Percentiles rank a stretch among this genome's conserved stretches.
Conservation (phyloP, 2,888 invertebrate species). For the Philonicus albiceps region DNA sequence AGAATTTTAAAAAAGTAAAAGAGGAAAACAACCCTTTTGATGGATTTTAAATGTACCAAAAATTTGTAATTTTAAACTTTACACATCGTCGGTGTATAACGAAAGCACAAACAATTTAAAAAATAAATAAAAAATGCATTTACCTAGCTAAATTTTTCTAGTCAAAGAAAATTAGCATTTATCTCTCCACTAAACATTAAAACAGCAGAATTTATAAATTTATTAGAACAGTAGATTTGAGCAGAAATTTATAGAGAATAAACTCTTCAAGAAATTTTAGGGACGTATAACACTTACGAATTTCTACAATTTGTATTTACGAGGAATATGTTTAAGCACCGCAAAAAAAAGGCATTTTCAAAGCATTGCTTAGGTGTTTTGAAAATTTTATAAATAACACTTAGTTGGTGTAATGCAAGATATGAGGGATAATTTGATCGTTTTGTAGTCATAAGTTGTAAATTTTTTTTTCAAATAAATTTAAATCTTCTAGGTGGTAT, state of each 20-base stretch:
- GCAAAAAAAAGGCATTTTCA: no score
- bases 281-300: not conserved
- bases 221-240: not conserved
- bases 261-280: not conserved
- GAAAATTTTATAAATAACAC: not conserved
- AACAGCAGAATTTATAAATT: not conserved
- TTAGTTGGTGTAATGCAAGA: conserved; percentile 9
- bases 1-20: not conserved
- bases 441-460: conserved; percentile 30
- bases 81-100: not conserved
- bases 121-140: not conserved
- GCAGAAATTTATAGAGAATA: not conserved
- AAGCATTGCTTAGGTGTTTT: not conserved
- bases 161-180: not conserved
- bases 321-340: not conserved
- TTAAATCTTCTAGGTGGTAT: conserved; percentile 4
- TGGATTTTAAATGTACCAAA: not conserved
- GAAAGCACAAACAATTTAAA: not conserved
- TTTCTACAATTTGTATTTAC: conserved; percentile 20
- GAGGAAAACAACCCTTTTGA: not conserved
- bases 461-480: conserved; percentile 9
- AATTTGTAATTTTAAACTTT: not conserved
- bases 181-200: not conserved
- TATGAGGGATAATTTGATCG: not conserved
- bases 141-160: conserved; percentile 12